Evolutionary conservation across 2,113 vertebrate genomes (phyloP).

Genomic region (Pomatorhinus ruficollis): DNA sequence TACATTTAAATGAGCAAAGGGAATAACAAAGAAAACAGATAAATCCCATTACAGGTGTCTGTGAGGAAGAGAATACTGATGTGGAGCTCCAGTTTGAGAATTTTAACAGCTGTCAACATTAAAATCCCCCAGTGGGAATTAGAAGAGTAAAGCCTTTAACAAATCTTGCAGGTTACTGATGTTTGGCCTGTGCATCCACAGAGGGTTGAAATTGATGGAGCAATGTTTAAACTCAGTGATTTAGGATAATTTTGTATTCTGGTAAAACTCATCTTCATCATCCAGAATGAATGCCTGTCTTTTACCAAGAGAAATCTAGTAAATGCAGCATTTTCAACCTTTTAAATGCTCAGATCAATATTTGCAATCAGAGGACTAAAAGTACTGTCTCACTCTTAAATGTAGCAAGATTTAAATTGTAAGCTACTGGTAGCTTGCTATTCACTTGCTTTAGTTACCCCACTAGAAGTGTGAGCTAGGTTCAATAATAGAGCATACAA

Average conservation of each 20-base stretch:
- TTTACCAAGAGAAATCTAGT: not conserved
- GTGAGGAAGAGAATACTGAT: constrained; percentile 54
- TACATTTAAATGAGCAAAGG: constrained; percentile 69
- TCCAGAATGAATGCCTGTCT: constrained; percentile 3
- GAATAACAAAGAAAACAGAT: constrained; percentile 69
- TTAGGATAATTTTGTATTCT: constrained; percentile 49
- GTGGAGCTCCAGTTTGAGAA: constrained; percentile 66
- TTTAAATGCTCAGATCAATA: not conserved
- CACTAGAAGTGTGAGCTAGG: not conserved
- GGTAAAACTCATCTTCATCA: constrained; percentile 18
- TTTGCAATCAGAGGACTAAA: not conserved
- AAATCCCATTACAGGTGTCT: constrained; percentile 71
- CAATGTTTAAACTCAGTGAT: constrained; percentile 37
- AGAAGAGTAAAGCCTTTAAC: constrained; percentile 63
- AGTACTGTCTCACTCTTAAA: not conserved
- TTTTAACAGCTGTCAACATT: constrained; percentile 74
- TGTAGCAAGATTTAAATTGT: not conserved
- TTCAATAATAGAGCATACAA: not conserved
- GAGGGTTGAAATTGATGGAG: constrained; percentile 60
- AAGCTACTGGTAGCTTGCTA: not conserved
- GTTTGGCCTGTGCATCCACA: constrained; percentile 34
- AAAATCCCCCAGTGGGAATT: constrained; percentile 63
- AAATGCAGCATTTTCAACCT: not conserved
- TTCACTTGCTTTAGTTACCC: not conserved
- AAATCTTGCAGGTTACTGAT: constrained; percentile 68